These are phyloP conservation scores for Drosophila littoralis DNA, from an alignment of 1,140 invertebrate species.

Conservation along the genomic window DNA sequence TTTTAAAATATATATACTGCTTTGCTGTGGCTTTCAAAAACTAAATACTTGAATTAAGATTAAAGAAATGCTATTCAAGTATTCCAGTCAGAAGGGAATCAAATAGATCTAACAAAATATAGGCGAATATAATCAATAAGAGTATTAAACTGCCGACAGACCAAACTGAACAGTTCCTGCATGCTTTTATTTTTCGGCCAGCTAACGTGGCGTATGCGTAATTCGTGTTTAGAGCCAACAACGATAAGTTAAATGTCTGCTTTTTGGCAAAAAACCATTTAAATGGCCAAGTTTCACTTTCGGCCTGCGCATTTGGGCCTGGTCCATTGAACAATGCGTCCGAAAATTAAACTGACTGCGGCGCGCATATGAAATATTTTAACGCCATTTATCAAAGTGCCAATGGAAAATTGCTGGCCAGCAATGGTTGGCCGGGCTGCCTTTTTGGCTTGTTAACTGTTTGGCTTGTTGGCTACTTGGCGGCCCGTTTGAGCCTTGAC, in stretches of 20 bases:
- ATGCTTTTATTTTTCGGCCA: not conserved
- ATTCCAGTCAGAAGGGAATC: no score
- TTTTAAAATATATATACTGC: no score
- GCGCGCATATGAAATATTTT: constrained; percentile 71
- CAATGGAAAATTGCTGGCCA: constrained; percentile 47
- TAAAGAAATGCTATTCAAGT: no score
- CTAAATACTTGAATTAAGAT: no score
- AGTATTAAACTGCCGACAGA: not conserved
- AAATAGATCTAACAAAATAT: no score
- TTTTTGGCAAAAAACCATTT: constrained; percentile 6
- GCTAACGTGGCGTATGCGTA: constrained; percentile 39
- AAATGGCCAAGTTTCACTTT: constrained; percentile 60
- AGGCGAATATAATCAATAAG: not conserved
- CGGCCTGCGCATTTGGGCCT: constrained; percentile 5
- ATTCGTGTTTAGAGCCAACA: constrained; percentile 23
- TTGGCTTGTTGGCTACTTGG: constrained; percentile 34
- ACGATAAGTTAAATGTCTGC: constrained; percentile 29
- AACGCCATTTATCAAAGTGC: constrained; percentile 78
- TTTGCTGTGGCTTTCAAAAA: no score
- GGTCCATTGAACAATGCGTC: constrained; percentile 37
- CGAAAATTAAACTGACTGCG: constrained; percentile 50
- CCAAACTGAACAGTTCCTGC: not conserved
- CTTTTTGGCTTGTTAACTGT: not conserved
- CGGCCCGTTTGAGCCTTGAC: constrained; percentile 50
- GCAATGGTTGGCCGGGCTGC: not conserved